Evolutionary conservation across 2,113 vertebrate species (phyloP).

Genomic region (Raja brachyura): DNA sequence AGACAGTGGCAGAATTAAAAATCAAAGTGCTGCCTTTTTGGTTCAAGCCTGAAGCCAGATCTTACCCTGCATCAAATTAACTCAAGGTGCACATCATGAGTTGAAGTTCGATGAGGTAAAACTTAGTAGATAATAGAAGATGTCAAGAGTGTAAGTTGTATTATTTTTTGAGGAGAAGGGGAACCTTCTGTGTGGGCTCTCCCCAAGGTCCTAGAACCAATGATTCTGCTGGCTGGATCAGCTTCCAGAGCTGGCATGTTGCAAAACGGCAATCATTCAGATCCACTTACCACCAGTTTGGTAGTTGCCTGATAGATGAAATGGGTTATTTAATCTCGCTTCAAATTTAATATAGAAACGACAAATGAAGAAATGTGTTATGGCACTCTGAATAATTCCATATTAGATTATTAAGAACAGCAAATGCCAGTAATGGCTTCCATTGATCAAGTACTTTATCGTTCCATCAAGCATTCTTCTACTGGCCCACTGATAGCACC

Average conservation of each 20-base stretch:
- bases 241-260: background rate
- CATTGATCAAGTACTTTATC: background rate
- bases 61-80: too few relatives aligned
- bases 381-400: background rate
- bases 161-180: too few relatives aligned
- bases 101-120: too few relatives aligned
- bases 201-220: background rate
- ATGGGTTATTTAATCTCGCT: background rate
- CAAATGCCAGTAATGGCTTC: background rate
- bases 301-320: background rate
- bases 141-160: too few relatives aligned
- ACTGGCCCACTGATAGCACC: background rate
- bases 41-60: background rate
- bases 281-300: background rate
- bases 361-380: background rate
- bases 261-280: background rate
- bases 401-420: background rate
- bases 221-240: background rate
- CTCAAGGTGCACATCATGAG: too few relatives aligned
- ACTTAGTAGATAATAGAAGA: too few relatives aligned
- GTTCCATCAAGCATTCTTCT: background rate
- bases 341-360: background rate
- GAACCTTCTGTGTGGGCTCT: background rate
- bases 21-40: background rate
- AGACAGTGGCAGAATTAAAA: background rate